phyloP scores from a whole-genome alignment of 2,888 invertebrate genomes.

The Ophion slaviceki region DNA sequence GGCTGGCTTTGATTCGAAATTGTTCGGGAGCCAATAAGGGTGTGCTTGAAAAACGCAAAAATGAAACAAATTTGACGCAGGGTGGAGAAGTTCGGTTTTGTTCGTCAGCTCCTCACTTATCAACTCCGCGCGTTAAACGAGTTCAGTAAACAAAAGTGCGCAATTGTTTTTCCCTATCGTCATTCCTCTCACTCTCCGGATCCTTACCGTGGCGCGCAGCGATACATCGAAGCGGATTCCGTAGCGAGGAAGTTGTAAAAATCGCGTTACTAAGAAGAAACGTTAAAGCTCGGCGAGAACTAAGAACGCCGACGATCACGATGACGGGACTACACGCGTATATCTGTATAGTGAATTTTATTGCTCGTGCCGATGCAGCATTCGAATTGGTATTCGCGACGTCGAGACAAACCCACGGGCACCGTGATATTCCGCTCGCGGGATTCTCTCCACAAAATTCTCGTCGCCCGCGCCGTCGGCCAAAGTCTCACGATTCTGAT shows the following conservation, averaged over 20 bases:
- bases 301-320: slow-evolving; percentile 51
- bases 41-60: no score
- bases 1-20: no score
- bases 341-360: slow-evolving; percentile 37
- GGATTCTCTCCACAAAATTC: slow-evolving; percentile 36
- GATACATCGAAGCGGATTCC: slow-evolving; percentile 45
- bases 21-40: no score
- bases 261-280: slow-evolving; percentile 76
- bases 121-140: not conserved
- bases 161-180: slow-evolving; percentile 14
- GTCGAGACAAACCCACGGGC: slow-evolving; percentile 41
- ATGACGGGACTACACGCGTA: not conserved
- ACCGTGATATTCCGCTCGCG: slow-evolving; percentile 58
- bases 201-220: slow-evolving; percentile 36
- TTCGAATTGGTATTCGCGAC: slow-evolving; percentile 68
- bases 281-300: slow-evolving; percentile 66
- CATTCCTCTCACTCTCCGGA: not conserved
- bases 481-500: slow-evolving; percentile 36
- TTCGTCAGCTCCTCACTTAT: not conserved
- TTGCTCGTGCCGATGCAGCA: slow-evolving; percentile 53
- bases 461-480: slow-evolving; percentile 47
- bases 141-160: slow-evolving; percentile 5
- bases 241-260: slow-evolving; percentile 80
- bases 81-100: no score
- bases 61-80: no score